These are phyloP conservation scores for Drosophila lacteicornis DNA, from an alignment of 1,140 invertebrate species.

Conservation along the genomic window DNA sequence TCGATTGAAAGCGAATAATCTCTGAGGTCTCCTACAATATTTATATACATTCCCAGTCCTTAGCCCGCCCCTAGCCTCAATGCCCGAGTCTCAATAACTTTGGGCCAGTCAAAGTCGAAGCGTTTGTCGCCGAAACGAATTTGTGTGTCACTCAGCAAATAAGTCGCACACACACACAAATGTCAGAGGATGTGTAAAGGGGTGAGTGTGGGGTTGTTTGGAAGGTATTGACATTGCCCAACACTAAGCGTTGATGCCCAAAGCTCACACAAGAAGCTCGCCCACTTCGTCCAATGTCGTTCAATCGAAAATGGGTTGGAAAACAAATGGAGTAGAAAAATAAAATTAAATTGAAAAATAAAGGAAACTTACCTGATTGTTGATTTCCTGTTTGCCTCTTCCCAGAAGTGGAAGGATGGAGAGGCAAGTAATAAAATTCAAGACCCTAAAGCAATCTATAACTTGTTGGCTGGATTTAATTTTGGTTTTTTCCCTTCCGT, in stretches of 20 bases:
- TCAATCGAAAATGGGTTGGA: constrained; percentile 32
- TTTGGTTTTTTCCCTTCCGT: no score
- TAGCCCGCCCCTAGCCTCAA: constrained; percentile 6
- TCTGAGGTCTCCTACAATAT: constrained; percentile 2
- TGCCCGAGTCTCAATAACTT: constrained; percentile 56
- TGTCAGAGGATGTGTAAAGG: not conserved
- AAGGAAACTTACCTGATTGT: constrained; percentile 36
- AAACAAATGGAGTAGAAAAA: constrained; percentile 62
- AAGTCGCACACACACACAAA: constrained; percentile 33
- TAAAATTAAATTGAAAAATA: constrained; percentile 59
- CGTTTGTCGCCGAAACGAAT: constrained; percentile 67
- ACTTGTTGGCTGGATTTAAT: not conserved
- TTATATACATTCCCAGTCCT: constrained; percentile 1
- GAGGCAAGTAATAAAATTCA: not conserved
- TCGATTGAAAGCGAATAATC: not conserved
- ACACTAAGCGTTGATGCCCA: constrained; percentile 19
- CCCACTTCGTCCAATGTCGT: constrained; percentile 1
- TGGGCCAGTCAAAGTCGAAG: constrained; percentile 30
- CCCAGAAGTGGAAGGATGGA: not conserved
- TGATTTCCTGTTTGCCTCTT: not conserved
- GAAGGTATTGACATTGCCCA: constrained; percentile 45
- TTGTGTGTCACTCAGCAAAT: constrained; percentile 73
- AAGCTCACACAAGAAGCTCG: constrained; percentile 5
- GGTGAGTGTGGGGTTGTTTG: no score
- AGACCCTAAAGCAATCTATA: not conserved